Evolutionary conservation across 2,797 vertebrate species (phyloP), one percentile per base, ranked within the genome.

Genomic region (Zalophus californianus): DNA sequence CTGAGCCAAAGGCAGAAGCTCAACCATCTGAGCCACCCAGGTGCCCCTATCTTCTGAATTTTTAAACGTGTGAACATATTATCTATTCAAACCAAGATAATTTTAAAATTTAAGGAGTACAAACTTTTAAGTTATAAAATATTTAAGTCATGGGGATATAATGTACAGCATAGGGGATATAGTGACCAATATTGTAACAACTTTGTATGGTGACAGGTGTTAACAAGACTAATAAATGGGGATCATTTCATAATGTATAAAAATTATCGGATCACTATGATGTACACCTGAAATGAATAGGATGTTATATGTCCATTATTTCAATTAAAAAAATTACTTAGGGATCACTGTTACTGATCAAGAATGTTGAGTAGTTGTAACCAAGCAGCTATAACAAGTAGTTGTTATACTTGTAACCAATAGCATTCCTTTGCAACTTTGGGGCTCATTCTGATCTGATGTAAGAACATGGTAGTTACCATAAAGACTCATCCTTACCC

Each of bases 31-130:
- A 44, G 44, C 44, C 44, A 44, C 44, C 44, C 44, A 44, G 44
- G 44, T 10, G 44, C 44, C 44, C 44, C 7, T 41, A 20, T 52
- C 48, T 27, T 94, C 27, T 89, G 3, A 25, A 66, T 77, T 90
- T 86, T 92, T 77, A 54, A 94, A 78, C 21, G 27, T 44, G 27
- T 83, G 50, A 88, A 56, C 25, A 38, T 78, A 52, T 66, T 91
- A 50, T 73, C 64, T 95, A 35, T 91, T 97, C 66, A 91, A 86
- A 50, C 78, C 0, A 66, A 92, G 48, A 56, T 60, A 68, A 56
- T 16, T 88, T 90, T 83, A 70, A 54, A 52, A 86, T 5, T 41
- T 54, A 78, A 78, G 32, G 54, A 13, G 27, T 29, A 21, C 20
- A 54, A 13, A 78, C 50, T 54, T 54, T 77, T n/a, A 32, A 35